Evolutionary conservation across 23 tunicate genomes (phyloP).

Genomic region (Clavelina lepadiformis): DNA sequence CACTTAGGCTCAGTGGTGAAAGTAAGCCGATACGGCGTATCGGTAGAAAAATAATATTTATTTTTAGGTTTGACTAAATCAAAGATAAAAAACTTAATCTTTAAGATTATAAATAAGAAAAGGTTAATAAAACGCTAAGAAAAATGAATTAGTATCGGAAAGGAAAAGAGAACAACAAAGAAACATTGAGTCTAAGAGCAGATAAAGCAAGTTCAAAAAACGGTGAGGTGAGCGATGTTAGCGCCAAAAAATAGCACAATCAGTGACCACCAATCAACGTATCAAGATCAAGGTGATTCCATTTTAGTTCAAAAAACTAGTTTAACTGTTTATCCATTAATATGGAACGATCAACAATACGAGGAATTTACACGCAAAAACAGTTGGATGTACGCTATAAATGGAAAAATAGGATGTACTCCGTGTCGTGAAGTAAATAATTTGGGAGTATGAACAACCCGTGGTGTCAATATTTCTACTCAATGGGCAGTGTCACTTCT

Average conservation of each 20-base stretch:
- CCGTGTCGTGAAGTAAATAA: slow-evolving; percentile 9
- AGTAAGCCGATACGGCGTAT: slow-evolving; percentile 9
- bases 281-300: too few species aligned
- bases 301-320: neutral
- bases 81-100: neutral
- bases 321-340: slow-evolving; percentile 13
- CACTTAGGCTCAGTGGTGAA: slow-evolving; percentile 12
- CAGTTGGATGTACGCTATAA: too few species aligned
- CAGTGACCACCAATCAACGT: too few species aligned
- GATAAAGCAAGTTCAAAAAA: slow-evolving; percentile 12
- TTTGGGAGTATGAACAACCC: slow-evolving; percentile 2
- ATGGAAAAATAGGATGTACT: slow-evolving; percentile 8
- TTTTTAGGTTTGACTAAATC: too few species aligned
- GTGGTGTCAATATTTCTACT: slow-evolving; percentile 13
- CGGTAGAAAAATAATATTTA: too few species aligned
- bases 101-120: neutral
- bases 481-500: slow-evolving; percentile 12
- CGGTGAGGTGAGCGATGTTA: too few species aligned
- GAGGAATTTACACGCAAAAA: too few species aligned
- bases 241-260: too few species aligned
- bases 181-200: slow-evolving; percentile 3
- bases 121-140: neutral
- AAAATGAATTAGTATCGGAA: too few species aligned
- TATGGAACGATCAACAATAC: too few species aligned
- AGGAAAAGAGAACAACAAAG: neutral